Evolutionary conservation across 2,113 vertebrate genomes (phyloP), one percentile per base, ranked within the genome.

Genomic region (Myocastor coypus): DNA sequence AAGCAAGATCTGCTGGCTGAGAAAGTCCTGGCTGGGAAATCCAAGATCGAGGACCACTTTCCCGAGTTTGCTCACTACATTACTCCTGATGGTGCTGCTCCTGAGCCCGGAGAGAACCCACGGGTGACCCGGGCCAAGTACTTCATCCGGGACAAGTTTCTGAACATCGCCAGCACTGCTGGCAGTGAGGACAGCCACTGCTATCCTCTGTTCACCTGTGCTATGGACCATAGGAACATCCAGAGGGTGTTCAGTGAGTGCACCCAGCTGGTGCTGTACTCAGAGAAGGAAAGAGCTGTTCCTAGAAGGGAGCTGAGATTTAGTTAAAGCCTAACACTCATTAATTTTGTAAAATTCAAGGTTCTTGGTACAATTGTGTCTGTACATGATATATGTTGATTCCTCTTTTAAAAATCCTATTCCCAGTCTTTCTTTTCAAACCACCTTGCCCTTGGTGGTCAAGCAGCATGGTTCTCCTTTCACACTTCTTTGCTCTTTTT

Each of bases 61-160:
- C 99, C 99, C 69, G 99, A 99, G 97, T 99, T 99, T 97, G 99
- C 99, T 98, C 99, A 99, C 97, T 99, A 99, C 98, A 99, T 99
- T 97, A 99, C 99, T 98, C 99, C 99, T 95, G 99, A 99, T 96
- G 99, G 99, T 97, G 99, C 99, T 59, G 99, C 98, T 98, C 99
- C 99, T 32, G 99, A 99, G 98, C 98, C 98, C 83, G 99, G 99
- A 97, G 99, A 99, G 98, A 99, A 99, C 98, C 99, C 99, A 89
- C 99, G 99, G 94, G 99, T 99, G 98, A 99, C 99, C 99, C 99
- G 99, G 98, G 99, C 99, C 98, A 99, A 99, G 98, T 99, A 99
- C 98, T 99, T 99, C 98, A 99, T 99, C 97, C 99, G 99, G 96
- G 99, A 99, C 69, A 99, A 99, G 98, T 99, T 99, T 98, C 99